Conservation (phyloP, 2,797 vertebrate genomes). For the Schizothorax lantsangensis region DNA sequence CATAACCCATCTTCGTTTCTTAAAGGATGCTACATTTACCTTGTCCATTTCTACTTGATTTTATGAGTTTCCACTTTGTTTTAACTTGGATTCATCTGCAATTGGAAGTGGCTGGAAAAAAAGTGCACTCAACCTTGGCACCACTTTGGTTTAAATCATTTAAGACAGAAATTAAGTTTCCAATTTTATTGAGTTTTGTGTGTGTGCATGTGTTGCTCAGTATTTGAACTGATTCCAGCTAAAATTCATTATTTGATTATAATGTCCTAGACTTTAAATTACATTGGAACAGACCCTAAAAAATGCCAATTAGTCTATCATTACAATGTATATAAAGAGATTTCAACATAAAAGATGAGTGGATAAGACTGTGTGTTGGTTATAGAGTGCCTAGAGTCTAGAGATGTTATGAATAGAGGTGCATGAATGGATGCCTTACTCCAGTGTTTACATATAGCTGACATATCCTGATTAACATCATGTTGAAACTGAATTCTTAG, state of each 20-base stretch:
- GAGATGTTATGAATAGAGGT: neutral
- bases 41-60: neutral
- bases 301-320: conserved; percentile 13
- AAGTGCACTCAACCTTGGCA: neutral
- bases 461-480: neutral
- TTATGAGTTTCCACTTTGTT: neutral
- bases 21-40: neutral
- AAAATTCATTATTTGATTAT: neutral
- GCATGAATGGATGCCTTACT: neutral
- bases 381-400: neutral
- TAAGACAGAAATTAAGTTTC: neutral
- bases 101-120: neutral
- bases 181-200: neutral
- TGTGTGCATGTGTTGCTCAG: neutral
- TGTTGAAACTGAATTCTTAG: neutral
- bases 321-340: conserved; percentile 28
- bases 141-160: conserved; percentile 13
- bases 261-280: neutral
- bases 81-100: neutral
- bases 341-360: conserved; percentile 13
- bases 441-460: neutral
- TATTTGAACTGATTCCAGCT: neutral
- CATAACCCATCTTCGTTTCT: neutral
- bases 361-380: neutral
- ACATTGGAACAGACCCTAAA: neutral